phyloP scores from a whole-genome alignment of 2,113 vertebrate species.

The Pao palembangensis region DNA sequence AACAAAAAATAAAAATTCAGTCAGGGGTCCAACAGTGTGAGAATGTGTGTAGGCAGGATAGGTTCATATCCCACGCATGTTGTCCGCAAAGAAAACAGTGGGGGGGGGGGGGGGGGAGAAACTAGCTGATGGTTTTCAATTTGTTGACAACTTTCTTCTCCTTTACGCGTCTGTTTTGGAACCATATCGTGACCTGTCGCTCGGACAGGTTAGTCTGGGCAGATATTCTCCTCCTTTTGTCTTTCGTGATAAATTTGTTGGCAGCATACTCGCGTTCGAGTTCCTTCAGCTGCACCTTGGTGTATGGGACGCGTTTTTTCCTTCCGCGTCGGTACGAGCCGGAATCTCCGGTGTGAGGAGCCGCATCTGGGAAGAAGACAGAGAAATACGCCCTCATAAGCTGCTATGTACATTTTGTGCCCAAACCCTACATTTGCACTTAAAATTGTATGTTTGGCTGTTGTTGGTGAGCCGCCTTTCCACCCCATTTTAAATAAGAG shows the following conservation, averaged over 20 bases:
- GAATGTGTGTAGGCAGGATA: not conserved
- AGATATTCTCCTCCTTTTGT: conserved; percentile 97
- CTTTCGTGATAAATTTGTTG: conserved; percentile 99
- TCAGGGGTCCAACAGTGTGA: conserved; percentile 23
- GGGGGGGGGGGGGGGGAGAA: not conserved
- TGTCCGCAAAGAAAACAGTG: not conserved
- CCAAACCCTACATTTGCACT: not conserved
- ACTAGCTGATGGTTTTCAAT: conserved; percentile 93
- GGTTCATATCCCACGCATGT: conserved; percentile 23
- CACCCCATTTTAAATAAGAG: too few species aligned
- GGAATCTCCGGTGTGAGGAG: conserved; percentile 83
- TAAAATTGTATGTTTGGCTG: too few species aligned
- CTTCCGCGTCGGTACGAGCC: conserved; percentile 90
- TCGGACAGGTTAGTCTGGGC: conserved; percentile 96
- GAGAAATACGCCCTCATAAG: conserved; percentile 10
- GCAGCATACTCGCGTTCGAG: conserved; percentile 97
- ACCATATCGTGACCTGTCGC: conserved; percentile 99
- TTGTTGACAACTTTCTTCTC: conserved; percentile 99
- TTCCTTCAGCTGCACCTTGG: conserved; percentile 98
- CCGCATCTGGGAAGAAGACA: conserved; percentile 77
- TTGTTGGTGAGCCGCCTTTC: too few species aligned
- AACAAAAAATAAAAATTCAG: conserved; percentile 18
- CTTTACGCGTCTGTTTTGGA: conserved; percentile 98
- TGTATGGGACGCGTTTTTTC: conserved; percentile 97
- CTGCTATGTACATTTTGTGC: not conserved